Evolutionary conservation across 2,797 vertebrate species (phyloP), one percentile per base, ranked within the genome.

Genomic region (Spinus pinus): DNA sequence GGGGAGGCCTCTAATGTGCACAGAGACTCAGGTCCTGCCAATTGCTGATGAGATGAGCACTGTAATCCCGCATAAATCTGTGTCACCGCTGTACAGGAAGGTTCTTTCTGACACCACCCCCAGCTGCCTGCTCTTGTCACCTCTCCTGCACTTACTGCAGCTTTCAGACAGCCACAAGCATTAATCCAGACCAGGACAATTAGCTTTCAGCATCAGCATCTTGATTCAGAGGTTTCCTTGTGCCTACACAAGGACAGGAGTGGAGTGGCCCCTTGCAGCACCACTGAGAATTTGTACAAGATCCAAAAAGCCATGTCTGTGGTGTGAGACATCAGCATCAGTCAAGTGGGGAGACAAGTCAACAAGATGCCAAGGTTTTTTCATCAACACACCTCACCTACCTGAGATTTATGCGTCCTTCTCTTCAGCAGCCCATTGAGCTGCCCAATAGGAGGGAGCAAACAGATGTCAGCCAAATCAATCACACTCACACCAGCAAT

Each of bases 111-210:
- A 54, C 78, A 72, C 53, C 30, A 18, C 6, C 17, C 25, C 19
- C 44, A 57, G 21, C 35, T 44, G 42, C 62, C 70, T 17, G 1
- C 78, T 81, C 57, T 57, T 22, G 16, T 50, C 4, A 1, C 27
- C n/a, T 73, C 51, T 78, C 46, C 49, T 39, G 17, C 0, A 0
- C 39, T 83, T 51, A 24, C 0, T 0, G 77, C 37, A 66, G 72
- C 61, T 83, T 86, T 93, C 37, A 78, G 28, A 35, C n/a, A 91
- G 74, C 50, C 69, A 81, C 33, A 74, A 60, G 27, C 67, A 80
- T 69, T 73, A 80, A 91, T 79, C 51, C 60, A 70, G 23, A 22
- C 56, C 50, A 16, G 28, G 21, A 74, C 3, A 23, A 73, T 49
- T n/a, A 21, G 20, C 71, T 88, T 81, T 66, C 82, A 90, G 62